Evolutionary conservation across 1,140 invertebrate genomes (phyloP).

Genomic region (Drosophila insularis): DNA sequence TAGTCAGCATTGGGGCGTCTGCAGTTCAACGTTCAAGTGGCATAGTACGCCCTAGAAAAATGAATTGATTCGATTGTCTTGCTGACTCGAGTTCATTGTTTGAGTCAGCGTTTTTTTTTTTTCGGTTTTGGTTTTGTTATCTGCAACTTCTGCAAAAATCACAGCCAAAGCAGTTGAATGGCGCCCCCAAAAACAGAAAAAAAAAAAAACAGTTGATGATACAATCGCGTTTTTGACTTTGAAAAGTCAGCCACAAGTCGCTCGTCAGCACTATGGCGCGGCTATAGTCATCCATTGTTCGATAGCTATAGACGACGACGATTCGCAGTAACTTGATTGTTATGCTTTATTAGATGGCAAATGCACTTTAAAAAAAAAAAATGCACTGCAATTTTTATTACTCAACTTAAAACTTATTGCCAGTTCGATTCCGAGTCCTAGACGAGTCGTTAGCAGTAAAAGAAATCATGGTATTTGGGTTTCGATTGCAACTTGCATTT

Average conservation of each 20-base stretch:
- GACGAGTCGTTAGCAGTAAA: slow-evolving; percentile 41
- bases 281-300: slow-evolving; percentile 64
- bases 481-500: slow-evolving; percentile 28
- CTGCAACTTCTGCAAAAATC: slow-evolving; percentile 60
- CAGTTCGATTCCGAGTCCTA: too few species aligned
- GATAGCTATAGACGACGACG: slow-evolving; percentile 37
- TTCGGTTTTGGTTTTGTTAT: slow-evolving; percentile 36
- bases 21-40: slow-evolving; percentile 83
- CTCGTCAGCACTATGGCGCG: slow-evolving; percentile 12
- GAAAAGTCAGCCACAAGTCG: slow-evolving; percentile 67
- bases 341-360: slow-evolving; percentile 63
- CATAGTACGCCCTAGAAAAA: slow-evolving; percentile 81
- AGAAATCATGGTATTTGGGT: slow-evolving; percentile 55
- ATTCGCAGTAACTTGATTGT: slow-evolving; percentile 47
- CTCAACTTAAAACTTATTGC: slow-evolving; percentile 7
- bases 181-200: slow-evolving; percentile 42
- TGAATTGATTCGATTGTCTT: slow-evolving; percentile 82
- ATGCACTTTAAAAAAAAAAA: slow-evolving; percentile 72
- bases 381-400: slow-evolving; percentile 52
- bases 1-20: slow-evolving; percentile 82
- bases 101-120: slow-evolving; percentile 3
- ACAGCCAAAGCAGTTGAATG: slow-evolving; percentile 53
- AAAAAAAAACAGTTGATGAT: slow-evolving; percentile 56
- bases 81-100: slow-evolving; percentile 46
- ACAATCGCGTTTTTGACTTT: slow-evolving; percentile 81